These are phyloP conservation scores for Drosophila mulleri DNA, from an alignment of 2,888 invertebrate species.

Conservation along the genomic window DNA sequence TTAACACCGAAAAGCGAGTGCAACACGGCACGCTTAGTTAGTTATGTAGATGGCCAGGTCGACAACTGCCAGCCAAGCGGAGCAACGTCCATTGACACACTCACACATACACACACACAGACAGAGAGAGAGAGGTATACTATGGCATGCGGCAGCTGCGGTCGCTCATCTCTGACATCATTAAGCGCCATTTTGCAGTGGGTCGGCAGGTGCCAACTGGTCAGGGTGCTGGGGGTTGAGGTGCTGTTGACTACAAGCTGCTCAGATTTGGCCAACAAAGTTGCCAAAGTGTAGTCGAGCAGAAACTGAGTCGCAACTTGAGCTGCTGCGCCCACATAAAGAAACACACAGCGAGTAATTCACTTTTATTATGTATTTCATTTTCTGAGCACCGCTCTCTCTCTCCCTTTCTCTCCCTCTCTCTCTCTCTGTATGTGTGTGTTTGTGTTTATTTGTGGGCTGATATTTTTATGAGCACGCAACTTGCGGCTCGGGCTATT, in stretches of 20 bases:
- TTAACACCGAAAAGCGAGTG: constrained; percentile 65
- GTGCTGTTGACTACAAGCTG: constrained; percentile 36
- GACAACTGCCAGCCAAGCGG: constrained; percentile 57
- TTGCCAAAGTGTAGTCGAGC: constrained; percentile 76
- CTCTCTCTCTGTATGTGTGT: background rate
- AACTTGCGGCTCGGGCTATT: constrained; percentile 26
- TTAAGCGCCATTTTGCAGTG: constrained; percentile 72
- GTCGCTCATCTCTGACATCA: constrained; percentile 80
- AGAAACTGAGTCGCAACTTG: constrained; percentile 71
- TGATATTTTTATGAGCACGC: constrained; percentile 50
- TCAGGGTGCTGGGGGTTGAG: constrained; percentile 4
- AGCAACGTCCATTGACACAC: constrained; percentile 75
- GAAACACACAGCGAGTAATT: constrained; percentile 52
- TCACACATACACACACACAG: constrained; percentile 3
- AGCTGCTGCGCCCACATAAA: constrained; percentile 29
- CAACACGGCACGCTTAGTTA: constrained; percentile 81
- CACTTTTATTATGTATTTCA: constrained; percentile 62
- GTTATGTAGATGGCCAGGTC: constrained; percentile 80
- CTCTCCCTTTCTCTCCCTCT: background rate
- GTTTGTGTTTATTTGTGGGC: constrained; percentile 13
- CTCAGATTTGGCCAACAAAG: constrained; percentile 56
- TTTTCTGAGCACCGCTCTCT: constrained; percentile 5
- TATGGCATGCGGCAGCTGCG: constrained; percentile 44
- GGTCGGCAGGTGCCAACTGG: constrained; percentile 43
- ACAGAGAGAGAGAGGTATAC: background rate